Conservation (phyloP, 2,888 invertebrate genomes). For the Labia minor region DNA sequence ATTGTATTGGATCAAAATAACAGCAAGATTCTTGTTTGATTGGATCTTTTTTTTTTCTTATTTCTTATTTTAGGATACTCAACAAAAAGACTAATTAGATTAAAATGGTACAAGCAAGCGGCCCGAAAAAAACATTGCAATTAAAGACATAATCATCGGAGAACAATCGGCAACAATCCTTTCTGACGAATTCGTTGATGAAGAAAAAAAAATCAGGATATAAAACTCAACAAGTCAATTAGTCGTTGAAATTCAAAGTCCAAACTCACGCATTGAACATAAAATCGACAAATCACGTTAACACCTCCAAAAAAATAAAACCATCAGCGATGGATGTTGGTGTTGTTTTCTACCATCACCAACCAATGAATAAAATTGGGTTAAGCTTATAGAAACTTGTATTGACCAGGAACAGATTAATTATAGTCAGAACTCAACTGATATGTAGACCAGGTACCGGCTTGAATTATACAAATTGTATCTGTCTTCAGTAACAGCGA, state of each 20-base stretch:
- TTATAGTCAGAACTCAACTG: not conserved
- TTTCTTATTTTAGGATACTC: too few relatives aligned
- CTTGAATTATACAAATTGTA: conserved; percentile 4
- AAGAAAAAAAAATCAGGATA: not conserved
- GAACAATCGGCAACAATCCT: not conserved
- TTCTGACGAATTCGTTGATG: not conserved
- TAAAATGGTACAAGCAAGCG: too few relatives aligned
- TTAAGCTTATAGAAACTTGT: conserved; percentile 5
- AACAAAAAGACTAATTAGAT: too few relatives aligned
- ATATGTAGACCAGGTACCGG: not conserved
- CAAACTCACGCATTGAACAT: conserved; percentile 1
- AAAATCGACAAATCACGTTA: conserved; percentile 4
- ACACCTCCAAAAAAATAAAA: not conserved
- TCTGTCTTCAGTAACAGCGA: not conserved
- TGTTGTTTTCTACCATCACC: conserved; percentile 4
- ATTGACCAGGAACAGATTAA: conserved; percentile 6
- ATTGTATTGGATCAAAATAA: too few relatives aligned
- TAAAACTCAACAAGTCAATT: conserved; percentile 13
- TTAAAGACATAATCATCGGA: not conserved
- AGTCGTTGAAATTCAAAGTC: not conserved
- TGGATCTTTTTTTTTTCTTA: too few relatives aligned
- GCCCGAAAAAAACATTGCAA: not conserved
- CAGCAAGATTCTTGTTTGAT: too few relatives aligned
- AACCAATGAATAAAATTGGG: not conserved
- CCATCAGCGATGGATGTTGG: not conserved